These are phyloP conservation scores for Talpa occidentalis DNA, from an alignment of 2,113 vertebrate genomes.

Conservation along the genomic window DNA sequence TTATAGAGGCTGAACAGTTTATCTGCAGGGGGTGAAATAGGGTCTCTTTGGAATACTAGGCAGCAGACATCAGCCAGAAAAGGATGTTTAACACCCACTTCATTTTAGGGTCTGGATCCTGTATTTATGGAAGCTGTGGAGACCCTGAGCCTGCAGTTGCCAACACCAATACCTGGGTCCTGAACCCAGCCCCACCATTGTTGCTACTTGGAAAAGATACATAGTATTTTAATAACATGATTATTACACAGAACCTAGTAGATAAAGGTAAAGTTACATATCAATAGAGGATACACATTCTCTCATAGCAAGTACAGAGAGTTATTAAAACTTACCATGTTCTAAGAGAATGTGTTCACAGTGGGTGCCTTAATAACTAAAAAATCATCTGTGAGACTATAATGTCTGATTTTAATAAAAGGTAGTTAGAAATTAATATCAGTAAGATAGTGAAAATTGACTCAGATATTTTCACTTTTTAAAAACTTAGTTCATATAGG, in stretches of 20 bases:
- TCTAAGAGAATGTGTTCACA: neutral
- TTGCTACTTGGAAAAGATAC: neutral
- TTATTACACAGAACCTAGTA: neutral
- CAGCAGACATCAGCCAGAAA: constrained; percentile 81
- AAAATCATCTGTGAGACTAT: neutral
- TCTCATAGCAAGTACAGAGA: neutral
- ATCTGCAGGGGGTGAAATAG: neutral
- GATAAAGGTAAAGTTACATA: neutral
- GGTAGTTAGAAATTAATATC: neutral
- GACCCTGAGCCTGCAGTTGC: neutral
- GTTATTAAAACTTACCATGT: neutral
- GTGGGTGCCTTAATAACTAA: neutral
- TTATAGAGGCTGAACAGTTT: constrained; percentile 85
- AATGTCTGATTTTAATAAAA: constrained; percentile 1
- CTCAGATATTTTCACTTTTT: neutral
- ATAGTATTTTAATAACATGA: neutral
- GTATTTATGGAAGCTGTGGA: neutral
- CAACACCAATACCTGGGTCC: neutral
- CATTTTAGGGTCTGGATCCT: neutral
- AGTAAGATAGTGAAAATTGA: neutral
- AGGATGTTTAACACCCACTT: neutral
- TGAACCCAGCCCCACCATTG: neutral
- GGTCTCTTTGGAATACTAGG: neutral
- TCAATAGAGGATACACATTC: neutral
- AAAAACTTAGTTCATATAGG: neutral